Base-by-base conservation (phyloP, 2,113 vertebrate species). In the Dicrurus megarhynchus region DNA sequence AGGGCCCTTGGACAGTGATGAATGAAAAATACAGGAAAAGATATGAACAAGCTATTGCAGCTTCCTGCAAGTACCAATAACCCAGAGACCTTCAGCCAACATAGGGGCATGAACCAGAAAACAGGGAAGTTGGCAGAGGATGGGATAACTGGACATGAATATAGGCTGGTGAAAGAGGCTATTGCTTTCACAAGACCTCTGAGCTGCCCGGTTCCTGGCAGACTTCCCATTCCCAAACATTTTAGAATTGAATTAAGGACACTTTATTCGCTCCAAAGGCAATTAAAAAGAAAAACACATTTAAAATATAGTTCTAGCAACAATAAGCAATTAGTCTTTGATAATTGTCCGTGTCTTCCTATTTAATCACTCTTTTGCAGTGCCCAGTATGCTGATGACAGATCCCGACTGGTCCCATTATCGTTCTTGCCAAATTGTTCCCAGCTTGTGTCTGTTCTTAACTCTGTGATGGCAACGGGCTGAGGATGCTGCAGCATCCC, bases 231-330 rank as follows among this genome's bases (percentile, higher is more conserved):
- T 65, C 82, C 86, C 89, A 89, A 96, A 91, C 83, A 90, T 83
- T 93, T 92, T 18, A 84, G 87, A 96, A 97, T 93, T 91, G 85
- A 96, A 97, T 97, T 97, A 97, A 96, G 91, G 89, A 92, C 84
- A 95, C 89, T 94, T 95, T 63, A 88, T 68, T 94, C 33, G 0
- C 70, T 94, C 87, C 90, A 92, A 83, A 95, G 93, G 71, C 86
- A 82, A 96, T 96, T 97, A 94, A 92, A 94, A 94, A 93, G 60
- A 93, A 90, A 96, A 90, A 84, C 79, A 83, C 83, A 79, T 87
- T 93, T 87, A 95, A 95, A 97, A 94, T 83, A 89, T 56, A 91
- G 63, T 86, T 90, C 87, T 74, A 90, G 80, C 65, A 94, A 97
- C 90, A 96, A 97, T 94, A 85, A 96, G 91, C 88, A 89, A 97